Conservation (phyloP, 23 tunicate species). For the Trididemnum clinides region DNA sequence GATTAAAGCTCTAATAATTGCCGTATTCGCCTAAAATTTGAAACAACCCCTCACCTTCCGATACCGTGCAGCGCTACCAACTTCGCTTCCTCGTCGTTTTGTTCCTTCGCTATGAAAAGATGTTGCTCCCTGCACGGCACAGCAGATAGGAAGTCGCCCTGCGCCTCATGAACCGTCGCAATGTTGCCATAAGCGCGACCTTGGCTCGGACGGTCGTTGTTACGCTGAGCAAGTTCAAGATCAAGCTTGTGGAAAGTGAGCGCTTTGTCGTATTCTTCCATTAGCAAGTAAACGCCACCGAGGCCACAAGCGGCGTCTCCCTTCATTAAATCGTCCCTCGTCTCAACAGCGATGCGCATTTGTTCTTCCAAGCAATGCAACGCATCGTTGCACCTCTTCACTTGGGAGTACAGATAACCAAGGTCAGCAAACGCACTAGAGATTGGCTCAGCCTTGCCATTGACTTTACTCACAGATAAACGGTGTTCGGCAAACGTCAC, state of each 20-base stretch:
- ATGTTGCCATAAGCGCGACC: conserved; percentile 88
- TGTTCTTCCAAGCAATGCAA: conserved; percentile 47
- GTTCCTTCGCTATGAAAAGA: conserved; percentile 72
- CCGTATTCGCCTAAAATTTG: no score
- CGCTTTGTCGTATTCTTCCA: conserved; percentile 60
- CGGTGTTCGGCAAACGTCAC: conserved; percentile 31
- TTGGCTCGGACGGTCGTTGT: conserved; percentile 72
- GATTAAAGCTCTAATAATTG: no score
- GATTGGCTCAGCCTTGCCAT: not conserved
- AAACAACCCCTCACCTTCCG: conserved; percentile 49
- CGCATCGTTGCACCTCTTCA: conserved; percentile 40
- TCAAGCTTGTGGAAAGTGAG: conserved; percentile 76
- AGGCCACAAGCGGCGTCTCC: conserved; percentile 84
- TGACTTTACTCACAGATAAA: conserved; percentile 8
- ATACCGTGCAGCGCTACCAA: conserved; percentile 66
- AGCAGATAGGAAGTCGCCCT: conserved; percentile 41
- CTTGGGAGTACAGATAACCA: conserved; percentile 38
- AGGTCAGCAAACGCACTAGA: conserved; percentile 76
- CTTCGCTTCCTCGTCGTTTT: conserved; percentile 68
- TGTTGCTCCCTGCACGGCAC: conserved; percentile 71
- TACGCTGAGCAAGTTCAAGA: conserved; percentile 61
- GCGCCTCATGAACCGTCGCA: conserved; percentile 56
- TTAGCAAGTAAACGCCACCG: conserved; percentile 59
- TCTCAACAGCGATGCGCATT: conserved; percentile 55
- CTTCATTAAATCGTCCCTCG: conserved; percentile 17